phyloP scores from a whole-genome alignment of 2,113 vertebrate genomes.

The Aphyosemion australe region DNA sequence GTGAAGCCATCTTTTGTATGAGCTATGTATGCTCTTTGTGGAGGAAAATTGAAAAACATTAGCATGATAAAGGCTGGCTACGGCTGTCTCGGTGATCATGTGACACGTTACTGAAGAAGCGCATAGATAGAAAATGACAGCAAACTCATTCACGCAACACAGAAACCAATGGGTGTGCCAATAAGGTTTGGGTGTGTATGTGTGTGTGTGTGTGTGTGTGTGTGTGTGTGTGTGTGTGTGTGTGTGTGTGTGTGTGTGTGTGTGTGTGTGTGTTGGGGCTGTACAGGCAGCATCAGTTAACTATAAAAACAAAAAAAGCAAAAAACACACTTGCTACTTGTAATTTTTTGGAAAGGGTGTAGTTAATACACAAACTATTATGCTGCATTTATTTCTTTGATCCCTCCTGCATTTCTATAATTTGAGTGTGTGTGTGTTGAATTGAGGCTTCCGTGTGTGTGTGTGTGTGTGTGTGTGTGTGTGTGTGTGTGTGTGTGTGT shows the following conservation, averaged over 20 bases:
- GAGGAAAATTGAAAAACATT: slow-evolving; percentile 78
- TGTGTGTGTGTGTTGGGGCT: slow-evolving; percentile 17
- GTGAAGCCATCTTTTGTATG: slow-evolving; percentile 83
- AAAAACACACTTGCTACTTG: slow-evolving; percentile 44
- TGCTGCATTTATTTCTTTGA: slow-evolving; percentile 57
- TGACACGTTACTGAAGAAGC: slow-evolving; percentile 73
- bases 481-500: slow-evolving; percentile 43
- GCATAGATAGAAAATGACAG: slow-evolving; percentile 77
- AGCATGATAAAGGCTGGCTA: slow-evolving; percentile 88
- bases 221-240: too few relatives aligned
- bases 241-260: too few relatives aligned
- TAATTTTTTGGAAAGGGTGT: slow-evolving; percentile 41
- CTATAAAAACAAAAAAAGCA: slow-evolving; percentile 16
- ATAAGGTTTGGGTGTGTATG: slow-evolving; percentile 38
- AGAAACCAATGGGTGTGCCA: slow-evolving; percentile 59
- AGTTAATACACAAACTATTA: slow-evolving; percentile 60
- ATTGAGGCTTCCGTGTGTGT: slow-evolving; percentile 35
- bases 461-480: slow-evolving; percentile 38
- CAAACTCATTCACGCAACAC: slow-evolving; percentile 60
- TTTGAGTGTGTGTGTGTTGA: slow-evolving; percentile 35
- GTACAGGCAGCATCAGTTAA: slow-evolving; percentile 49
- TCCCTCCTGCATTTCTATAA: slow-evolving; percentile 48
- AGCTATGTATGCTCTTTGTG: slow-evolving; percentile 85
- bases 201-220: too few relatives aligned
- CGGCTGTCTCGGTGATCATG: slow-evolving; percentile 74